Conservation (phyloP, 2,797 vertebrate species). For the Morelia viridis region DNA sequence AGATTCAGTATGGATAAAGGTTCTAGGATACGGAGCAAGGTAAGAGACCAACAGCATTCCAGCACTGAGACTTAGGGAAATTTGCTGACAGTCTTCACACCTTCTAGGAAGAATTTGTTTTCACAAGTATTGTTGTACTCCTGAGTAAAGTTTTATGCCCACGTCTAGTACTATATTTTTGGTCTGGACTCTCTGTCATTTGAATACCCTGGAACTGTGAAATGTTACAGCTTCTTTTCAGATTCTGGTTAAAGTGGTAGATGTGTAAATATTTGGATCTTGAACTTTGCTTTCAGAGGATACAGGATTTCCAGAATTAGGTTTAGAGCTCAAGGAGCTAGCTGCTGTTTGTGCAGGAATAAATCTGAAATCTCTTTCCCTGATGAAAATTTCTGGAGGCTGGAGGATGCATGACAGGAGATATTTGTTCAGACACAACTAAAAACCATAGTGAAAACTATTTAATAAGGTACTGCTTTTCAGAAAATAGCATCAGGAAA, state of each 20-base stretch:
- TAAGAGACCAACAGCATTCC: background rate
- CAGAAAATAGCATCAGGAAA: background rate
- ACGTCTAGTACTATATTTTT: background rate
- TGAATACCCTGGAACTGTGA: background rate
- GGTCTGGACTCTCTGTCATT: background rate
- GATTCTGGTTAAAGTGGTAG: background rate
- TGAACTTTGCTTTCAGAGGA: background rate
- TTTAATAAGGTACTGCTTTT: background rate
- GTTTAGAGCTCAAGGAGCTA: background rate
- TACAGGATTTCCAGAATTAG: background rate
- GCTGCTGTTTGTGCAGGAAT: background rate
- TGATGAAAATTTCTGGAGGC: background rate
- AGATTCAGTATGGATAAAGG: background rate
- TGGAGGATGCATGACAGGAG: background rate
- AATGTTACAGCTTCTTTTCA: background rate
- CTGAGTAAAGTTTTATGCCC: background rate
- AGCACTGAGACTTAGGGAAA: background rate
- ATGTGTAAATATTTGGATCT: background rate
- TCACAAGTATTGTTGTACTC: background rate
- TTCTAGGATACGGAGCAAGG: background rate
- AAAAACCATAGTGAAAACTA: background rate
- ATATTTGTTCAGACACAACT: background rate
- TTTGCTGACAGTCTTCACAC: background rate
- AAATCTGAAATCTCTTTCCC: background rate
- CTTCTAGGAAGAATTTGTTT: background rate